These are phyloP conservation scores for Callionymus lyra DNA, from an alignment of 2,113 vertebrate genomes.

Conservation along the genomic window DNA sequence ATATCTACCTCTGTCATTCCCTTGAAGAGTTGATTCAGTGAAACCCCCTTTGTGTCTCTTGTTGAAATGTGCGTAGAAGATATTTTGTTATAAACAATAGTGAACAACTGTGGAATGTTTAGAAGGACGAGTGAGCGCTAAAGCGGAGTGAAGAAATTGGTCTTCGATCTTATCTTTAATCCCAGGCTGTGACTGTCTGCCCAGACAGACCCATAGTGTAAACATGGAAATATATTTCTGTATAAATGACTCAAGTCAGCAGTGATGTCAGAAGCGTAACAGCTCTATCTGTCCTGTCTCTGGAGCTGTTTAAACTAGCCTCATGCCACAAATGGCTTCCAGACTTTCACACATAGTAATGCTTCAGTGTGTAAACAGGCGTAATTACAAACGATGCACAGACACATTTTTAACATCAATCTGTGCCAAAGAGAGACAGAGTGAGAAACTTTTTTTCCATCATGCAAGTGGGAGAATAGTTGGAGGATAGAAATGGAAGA, in stretches of 20 bases:
- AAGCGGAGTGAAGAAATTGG: no score
- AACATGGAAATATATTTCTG: conserved; percentile 30
- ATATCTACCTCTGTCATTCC: conserved; percentile 5
- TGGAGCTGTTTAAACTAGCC: conserved; percentile 47
- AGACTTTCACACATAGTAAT: conserved; percentile 67
- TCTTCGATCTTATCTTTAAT: conserved; percentile 28
- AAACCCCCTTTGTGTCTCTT: no score
- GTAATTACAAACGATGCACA: conserved; percentile 62
- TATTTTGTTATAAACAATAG: no score
- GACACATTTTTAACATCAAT: conserved; percentile 59
- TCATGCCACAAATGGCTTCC: conserved; percentile 65
- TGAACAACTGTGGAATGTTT: no score
- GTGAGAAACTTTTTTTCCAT: conserved; percentile 17
- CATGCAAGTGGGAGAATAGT: conserved; percentile 31
- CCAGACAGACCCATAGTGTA: conserved; percentile 25
- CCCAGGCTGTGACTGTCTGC: conserved; percentile 23
- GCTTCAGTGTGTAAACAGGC: conserved; percentile 59
- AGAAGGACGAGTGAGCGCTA: no score
- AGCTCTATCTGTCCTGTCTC: conserved; percentile 38
- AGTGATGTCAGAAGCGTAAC: conserved; percentile 30
- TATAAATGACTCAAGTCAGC: conserved; percentile 34
- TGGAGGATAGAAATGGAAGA: conserved; percentile 23
- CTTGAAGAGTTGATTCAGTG: no score
- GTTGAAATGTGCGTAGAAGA: no score
- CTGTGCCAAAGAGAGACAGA: conserved; percentile 41